Base-by-base conservation (phyloP, 2,888 invertebrate species). In the Rhimphoctona megacephalus region DNA sequence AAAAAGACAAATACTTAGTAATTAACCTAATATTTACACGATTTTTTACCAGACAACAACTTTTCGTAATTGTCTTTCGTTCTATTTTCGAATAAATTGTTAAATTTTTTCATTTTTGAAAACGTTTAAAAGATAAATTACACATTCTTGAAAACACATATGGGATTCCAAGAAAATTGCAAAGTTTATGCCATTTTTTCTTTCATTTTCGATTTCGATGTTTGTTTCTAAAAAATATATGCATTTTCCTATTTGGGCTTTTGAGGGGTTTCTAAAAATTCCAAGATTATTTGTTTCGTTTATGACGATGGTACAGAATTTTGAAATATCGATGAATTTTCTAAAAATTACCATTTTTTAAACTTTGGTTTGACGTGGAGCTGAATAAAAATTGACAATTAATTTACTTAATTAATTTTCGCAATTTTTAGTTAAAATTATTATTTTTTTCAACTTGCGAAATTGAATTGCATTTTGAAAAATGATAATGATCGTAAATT, bases 11-110 rank as follows among this genome's bases (percentile, higher is more conserved):
- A 86, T 57, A 80, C 64, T 39, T 72, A 79, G 72, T 57, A 79
- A 83, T 84, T 69, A 74, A 73, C 84, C 79, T 79, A 85, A 79
- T 69, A 81, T 82, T 88, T 85, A 77, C 84, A 86, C 54, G 70
- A 83, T 82, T 83, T 81, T 61, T 61, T 25, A 61, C 61, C 61
- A 61, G 17, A 30, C 17, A 30, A 30, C 30, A 61, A 30, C 30
- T 61, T 17, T 61, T 61, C 61, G 17, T 61, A 30, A 6, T 61
- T 17, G 57, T 25, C 1, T 14, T 61, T 61, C 30, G 11, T 30
- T 17, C 6, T 30, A 11, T 30, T 30, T 30, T 30, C 2, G 61
- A 17, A 30, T 61, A 6, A 61, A 61, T 30, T 61, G 57, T 14
- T 25, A 11, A 1, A 57, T 25, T 30, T 57, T 25, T 14, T 57